phyloP scores from a whole-genome alignment of 2,113 vertebrate species.

The Ammodytes dubius region DNA sequence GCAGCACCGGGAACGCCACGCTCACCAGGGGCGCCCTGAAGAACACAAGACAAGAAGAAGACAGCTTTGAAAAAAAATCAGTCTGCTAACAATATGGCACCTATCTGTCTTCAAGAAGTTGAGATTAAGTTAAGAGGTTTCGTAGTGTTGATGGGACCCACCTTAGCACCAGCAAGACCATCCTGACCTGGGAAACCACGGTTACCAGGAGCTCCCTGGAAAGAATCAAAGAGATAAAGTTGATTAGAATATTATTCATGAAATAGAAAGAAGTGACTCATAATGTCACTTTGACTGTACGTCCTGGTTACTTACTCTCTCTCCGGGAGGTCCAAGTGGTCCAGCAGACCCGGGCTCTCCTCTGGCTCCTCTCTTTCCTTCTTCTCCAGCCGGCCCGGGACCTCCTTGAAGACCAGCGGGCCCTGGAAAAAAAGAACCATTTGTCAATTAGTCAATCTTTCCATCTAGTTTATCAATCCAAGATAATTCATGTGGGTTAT shows the following conservation, averaged over 20 bases:
- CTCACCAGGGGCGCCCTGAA: constrained; percentile 94
- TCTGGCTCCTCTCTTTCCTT: constrained; percentile 95
- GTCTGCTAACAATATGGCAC: not conserved
- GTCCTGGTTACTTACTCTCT: constrained; percentile 87
- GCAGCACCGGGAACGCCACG: constrained; percentile 91
- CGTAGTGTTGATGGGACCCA: constrained; percentile 62
- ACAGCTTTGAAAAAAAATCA: not conserved
- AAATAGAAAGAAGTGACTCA: not conserved
- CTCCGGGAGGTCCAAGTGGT: constrained; percentile 93
- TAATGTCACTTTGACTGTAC: not conserved
- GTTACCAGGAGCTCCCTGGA: constrained; percentile 95
- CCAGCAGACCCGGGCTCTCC: constrained; percentile 95
- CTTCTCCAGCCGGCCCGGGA: constrained; percentile 92
- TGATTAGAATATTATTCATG: constrained; percentile 18
- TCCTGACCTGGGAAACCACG: constrained; percentile 98
- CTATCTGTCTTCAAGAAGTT: not conserved
- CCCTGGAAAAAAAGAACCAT: constrained; percentile 81
- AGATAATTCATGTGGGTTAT: not conserved
- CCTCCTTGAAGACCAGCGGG: constrained; percentile 90
- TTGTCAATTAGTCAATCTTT: constrained; percentile 4
- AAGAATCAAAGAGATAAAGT: constrained; percentile 39
- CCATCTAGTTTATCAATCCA: not conserved
- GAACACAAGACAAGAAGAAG: constrained; percentile 17
- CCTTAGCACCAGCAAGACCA: constrained; percentile 96
- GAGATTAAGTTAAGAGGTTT: not conserved